Percentiles rank a stretch among this genome's conserved stretches.
Evolutionary conservation across 2,797 vertebrate genomes (phyloP).

Genomic region (Hipposideros larvatus): DNA sequence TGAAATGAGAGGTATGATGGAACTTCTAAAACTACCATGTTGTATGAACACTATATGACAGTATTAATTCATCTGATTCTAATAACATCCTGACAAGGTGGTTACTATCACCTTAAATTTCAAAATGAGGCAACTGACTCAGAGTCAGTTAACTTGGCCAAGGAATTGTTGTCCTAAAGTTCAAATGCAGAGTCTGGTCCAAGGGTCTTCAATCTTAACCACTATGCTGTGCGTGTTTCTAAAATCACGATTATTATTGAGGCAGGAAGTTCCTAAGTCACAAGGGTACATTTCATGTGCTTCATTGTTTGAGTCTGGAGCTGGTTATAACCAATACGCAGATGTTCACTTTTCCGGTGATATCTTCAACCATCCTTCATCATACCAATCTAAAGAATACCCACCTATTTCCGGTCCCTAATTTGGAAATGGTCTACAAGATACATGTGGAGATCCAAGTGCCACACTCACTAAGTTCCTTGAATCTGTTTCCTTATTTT

Average conservation of each 20-base stretch:
- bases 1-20: neutral
- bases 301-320: neutral
- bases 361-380: neutral
- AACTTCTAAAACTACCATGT: neutral
- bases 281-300: neutral
- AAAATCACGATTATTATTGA: neutral
- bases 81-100: neutral
- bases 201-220: neutral
- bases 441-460: neutral
- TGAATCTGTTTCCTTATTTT: neutral
- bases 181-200: neutral
- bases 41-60: neutral
- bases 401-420: neutral
- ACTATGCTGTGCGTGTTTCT: neutral
- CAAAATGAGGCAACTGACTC: neutral
- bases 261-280: neutral
- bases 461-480: neutral
- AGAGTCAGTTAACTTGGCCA: neutral
- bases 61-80: neutral
- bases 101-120: neutral
- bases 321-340: too few relatives aligned
- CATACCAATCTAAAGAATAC: neutral
- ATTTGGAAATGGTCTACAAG: neutral
- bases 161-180: neutral
- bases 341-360: neutral